phyloP scores from a whole-genome alignment of 2,113 vertebrate genomes.

The Pristiophorus japonicus region DNA sequence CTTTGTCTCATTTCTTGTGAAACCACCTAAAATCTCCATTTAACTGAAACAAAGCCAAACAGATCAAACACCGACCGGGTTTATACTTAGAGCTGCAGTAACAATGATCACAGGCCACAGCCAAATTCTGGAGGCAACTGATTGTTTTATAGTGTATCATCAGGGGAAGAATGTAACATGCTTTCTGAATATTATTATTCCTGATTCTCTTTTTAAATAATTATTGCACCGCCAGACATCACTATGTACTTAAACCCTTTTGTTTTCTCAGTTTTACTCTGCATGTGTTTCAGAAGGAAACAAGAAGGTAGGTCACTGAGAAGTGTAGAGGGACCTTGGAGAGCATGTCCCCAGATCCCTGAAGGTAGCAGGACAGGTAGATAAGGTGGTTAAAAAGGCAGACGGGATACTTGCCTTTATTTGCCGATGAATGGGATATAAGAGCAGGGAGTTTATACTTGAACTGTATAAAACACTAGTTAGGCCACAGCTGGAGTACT shows the following conservation, averaged over 20 bases:
- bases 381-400: no score
- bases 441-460: no score
- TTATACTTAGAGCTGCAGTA: not conserved
- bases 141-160: not conserved
- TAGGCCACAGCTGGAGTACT: no score
- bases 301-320: no score
- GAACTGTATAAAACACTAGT: no score
- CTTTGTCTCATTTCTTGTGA: slow-evolving; percentile 5
- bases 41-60: not conserved
- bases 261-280: not conserved
- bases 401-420: no score
- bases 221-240: not conserved
- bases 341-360: no score
- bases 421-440: no score
- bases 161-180: not conserved
- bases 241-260: not conserved
- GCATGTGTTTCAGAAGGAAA: not conserved
- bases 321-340: no score
- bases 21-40: not conserved
- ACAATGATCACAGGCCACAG: not conserved
- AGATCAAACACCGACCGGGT: not conserved
- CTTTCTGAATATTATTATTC: not conserved
- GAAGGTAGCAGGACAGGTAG: no score
- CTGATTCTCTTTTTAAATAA: not conserved
- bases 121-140: not conserved